Evolutionary conservation across 2,888 invertebrate genomes (phyloP).

Genomic region (Spicauda simplicius): DNA sequence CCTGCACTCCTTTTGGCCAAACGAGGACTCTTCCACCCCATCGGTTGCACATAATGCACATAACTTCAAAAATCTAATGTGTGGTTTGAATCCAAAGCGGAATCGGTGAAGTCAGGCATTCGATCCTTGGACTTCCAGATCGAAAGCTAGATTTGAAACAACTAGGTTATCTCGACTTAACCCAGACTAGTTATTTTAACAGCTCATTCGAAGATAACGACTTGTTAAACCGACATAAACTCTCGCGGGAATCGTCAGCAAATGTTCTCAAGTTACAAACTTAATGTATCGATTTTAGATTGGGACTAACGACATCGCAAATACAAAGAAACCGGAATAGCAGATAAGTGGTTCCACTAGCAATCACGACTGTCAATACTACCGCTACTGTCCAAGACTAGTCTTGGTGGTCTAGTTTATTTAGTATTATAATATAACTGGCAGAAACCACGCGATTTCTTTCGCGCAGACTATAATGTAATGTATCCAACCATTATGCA

Average conservation of each 20-base stretch:
- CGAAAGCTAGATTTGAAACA: neutral
- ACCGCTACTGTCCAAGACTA: neutral
- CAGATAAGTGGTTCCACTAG: neutral
- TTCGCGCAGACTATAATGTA: too few species aligned
- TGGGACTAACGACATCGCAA: slow-evolving; percentile 4
- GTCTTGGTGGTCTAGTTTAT: neutral
- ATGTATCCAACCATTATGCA: too few species aligned
- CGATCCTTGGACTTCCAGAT: too few species aligned
- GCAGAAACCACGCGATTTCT: too few species aligned
- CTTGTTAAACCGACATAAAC: neutral
- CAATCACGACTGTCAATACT: neutral
- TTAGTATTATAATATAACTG: too few species aligned
- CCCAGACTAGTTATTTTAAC: neutral
- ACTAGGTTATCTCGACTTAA: neutral
- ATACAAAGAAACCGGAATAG: neutral
- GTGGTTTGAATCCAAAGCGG: too few species aligned
- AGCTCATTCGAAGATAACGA: neutral
- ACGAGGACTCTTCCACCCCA: too few species aligned
- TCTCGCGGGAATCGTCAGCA: neutral
- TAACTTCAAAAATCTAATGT: too few species aligned
- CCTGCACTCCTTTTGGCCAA: too few species aligned
- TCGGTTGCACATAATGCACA: too few species aligned
- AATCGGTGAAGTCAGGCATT: too few species aligned
- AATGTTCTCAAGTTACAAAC: neutral
- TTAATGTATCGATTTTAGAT: slow-evolving; percentile 16